phyloP scores from a whole-genome alignment of 1,140 invertebrate genomes.

The Dendrolimus punctatus region DNA sequence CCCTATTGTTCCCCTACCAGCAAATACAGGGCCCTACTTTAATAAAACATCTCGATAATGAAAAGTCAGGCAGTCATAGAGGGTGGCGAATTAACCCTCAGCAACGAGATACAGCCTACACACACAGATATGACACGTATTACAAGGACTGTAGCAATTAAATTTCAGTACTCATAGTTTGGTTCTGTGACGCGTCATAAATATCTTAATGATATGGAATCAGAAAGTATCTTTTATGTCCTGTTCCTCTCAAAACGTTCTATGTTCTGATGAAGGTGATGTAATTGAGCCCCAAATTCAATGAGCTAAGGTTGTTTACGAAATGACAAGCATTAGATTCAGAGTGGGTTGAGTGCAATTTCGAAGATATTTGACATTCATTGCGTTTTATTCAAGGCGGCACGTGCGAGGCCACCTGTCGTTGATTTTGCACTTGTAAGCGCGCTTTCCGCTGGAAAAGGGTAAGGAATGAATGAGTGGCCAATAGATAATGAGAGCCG shows the following conservation, averaged over 20 bases:
- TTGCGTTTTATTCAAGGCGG: constrained; percentile 63
- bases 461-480: too few relatives aligned
- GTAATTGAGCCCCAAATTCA: constrained; percentile 27
- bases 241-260: constrained; percentile 20
- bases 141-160: too few relatives aligned
- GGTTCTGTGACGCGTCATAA: constrained; percentile 47
- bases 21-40: constrained; percentile 47
- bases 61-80: constrained; percentile 68
- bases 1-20: constrained; percentile 47
- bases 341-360: constrained; percentile 28
- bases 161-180: constrained; percentile 38
- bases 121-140: too few relatives aligned
- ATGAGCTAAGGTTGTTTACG: constrained; percentile 24
- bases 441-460: neutral
- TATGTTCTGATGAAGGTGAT: constrained; percentile 16
- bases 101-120: constrained; percentile 1
- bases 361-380: constrained; percentile 62
- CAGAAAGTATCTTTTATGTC: constrained; percentile 59
- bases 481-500: too few relatives aligned
- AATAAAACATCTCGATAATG: constrained; percentile 73
- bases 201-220: constrained; percentile 70
- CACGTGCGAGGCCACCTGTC: constrained; percentile 68
- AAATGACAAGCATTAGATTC: constrained; percentile 3
- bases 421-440: constrained; percentile 44
- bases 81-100: constrained; percentile 64